Evolutionary conservation across 2,888 invertebrate species (phyloP), one percentile per base, ranked within the genome.

Genomic region (Cosmia trapezina): DNA sequence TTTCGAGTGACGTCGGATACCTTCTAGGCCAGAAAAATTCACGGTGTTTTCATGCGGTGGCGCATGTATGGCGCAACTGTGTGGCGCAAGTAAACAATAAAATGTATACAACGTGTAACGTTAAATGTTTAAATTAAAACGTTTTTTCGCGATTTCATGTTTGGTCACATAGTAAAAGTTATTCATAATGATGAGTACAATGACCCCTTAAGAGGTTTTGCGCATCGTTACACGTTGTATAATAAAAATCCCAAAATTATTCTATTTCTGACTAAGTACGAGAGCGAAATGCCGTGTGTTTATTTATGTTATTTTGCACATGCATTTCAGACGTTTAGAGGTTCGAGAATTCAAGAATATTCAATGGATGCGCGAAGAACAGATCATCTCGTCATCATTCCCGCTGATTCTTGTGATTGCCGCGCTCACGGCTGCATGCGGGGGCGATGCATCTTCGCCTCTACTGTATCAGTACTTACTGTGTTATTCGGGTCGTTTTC

Each of bases 401-500:
- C 17, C 56, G 60, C 14, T 28, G 43, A 37, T 37, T 17, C 17
- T n/a, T 37, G 14, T 12, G n/a, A 28, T 65, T 43, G 43, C 59
- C 49, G 51, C 54, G 45, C 56, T 49, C 62, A 47, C 60, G 22
- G 45, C 47, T 12, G 65, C 62, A 37, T 56, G 37, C 49, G 33
- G 57, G 33, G 49, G 4, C 54, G 28, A 51, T 17, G 62, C 57
- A 45, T 66, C 70, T 56, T 53, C 61, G 41, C 22, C 45, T 70
- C 61, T 60, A 59, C 47, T 74, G 69, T 67, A 56, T 77, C 75
- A 73, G 86, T 93, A 96, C 96, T 96, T 93, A 96, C 96, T 91
- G 95, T 95, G 94, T 93, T 94, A 90, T 93, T 95, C 91, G 96
- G 95, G 95, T 95, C 96, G 93, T 93, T 95, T 94, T 96, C 96